Percentiles rank a stretch among this genome's conserved stretches.
phyloP scores from a whole-genome alignment of 2,888 invertebrate genomes.

The Formica aserva region DNA sequence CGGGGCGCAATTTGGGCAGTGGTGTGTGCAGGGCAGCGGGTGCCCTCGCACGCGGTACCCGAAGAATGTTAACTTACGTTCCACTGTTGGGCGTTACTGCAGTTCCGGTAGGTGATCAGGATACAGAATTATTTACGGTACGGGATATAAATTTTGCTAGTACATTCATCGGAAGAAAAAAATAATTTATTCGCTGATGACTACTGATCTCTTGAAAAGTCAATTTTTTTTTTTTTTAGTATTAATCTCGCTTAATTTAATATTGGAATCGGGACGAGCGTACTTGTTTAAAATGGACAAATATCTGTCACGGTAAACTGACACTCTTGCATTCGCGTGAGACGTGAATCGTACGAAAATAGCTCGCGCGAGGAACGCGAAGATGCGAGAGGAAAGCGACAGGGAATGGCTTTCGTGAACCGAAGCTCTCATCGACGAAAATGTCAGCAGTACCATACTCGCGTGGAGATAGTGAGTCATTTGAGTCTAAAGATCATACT shows the following conservation, averaged over 20 bases:
- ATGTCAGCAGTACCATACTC: slow-evolving; percentile 50
- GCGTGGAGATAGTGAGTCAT: slow-evolving; percentile 65
- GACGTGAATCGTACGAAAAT: slow-evolving; percentile 58
- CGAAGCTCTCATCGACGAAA: slow-evolving; percentile 34
- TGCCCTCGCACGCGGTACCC: slow-evolving; percentile 80
- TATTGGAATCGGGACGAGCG: background rate
- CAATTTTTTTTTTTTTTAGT: background rate
- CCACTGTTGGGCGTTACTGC: slow-evolving; percentile 80
- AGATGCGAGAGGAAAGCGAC: slow-evolving; percentile 51
- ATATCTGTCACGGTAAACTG: slow-evolving; percentile 61
- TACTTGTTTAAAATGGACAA: background rate
- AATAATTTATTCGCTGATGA: background rate
- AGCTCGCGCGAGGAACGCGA: slow-evolving; percentile 59
- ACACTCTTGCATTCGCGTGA: slow-evolving; percentile 55
- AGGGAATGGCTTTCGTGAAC: slow-evolving; percentile 61
- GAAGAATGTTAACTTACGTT: slow-evolving; percentile 81
- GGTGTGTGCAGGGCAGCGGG: slow-evolving; percentile 82
- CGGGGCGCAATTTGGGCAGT: slow-evolving; percentile 81
- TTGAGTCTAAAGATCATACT: slow-evolving; percentile 35
- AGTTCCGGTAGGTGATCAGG: slow-evolving; percentile 66
- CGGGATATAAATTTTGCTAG: slow-evolving; percentile 30
- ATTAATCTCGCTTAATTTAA: slow-evolving; percentile 9
- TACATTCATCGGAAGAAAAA: no score
- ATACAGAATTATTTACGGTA: slow-evolving; percentile 75
- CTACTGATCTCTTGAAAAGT: background rate